phyloP scores from a whole-genome alignment of 2,113 vertebrate species.

The human region GRCh38 chr3:137773001-137773500 shows the following conservation, averaged over 20 bases:
- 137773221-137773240: constrained; percentile 86
- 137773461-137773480: constrained; percentile 36
- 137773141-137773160: constrained; percentile 91
- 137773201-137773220: constrained; percentile 88
- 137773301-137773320: constrained; percentile 67
- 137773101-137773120: constrained; percentile 92
- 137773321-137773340: constrained; percentile 68
- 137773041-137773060: constrained; percentile 95
- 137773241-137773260: constrained; percentile 82
- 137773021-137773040: constrained; percentile 95
- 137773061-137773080: constrained; percentile 93
- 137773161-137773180: constrained; percentile 94
- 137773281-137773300: constrained; percentile 81
- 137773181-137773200: constrained; percentile 92
- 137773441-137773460: not conserved
- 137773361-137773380: constrained; percentile 20
- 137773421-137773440: constrained; percentile 24
- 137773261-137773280: constrained; percentile 86
- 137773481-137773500: not conserved
- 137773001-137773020: constrained; percentile 91
- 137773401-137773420: constrained; percentile 66
- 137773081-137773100: constrained; percentile 91
- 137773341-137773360: constrained; percentile 38
- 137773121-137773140: constrained; percentile 91
- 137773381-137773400: constrained; percentile 48